Evolutionary conservation across 2,113 vertebrate species (phyloP).

Genomic region (Polypterus bichir): DNA sequence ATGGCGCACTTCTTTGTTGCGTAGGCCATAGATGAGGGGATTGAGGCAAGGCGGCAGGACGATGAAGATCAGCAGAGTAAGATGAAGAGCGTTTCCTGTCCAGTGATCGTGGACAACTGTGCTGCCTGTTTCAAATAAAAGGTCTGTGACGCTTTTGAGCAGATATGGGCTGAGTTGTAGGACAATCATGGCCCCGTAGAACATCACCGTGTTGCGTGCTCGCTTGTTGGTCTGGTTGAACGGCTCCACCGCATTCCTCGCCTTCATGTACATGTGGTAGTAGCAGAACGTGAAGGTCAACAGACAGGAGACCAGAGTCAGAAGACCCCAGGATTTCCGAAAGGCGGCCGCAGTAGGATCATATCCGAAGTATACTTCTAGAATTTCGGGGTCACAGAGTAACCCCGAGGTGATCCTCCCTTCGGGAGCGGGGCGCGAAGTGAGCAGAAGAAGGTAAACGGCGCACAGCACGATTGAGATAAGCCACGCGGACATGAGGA

Average conservation of each 20-base stretch:
- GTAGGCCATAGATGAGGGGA: constrained; percentile 34
- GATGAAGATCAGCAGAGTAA: constrained; percentile 25
- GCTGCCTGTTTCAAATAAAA: constrained; percentile 26
- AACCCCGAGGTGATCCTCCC: constrained; percentile 18
- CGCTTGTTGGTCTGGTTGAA: constrained; percentile 30
- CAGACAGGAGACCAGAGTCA: constrained; percentile 24
- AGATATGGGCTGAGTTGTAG: constrained; percentile 36
- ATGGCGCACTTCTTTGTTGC: constrained; percentile 27
- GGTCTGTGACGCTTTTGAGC: constrained; percentile 27
- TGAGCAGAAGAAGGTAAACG: constrained; percentile 19
- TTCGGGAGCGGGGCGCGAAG: background rate
- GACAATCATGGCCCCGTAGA: constrained; percentile 38
- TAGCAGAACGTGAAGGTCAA: constrained; percentile 29
- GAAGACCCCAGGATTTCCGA: constrained; percentile 16
- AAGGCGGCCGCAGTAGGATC: constrained; percentile 22
- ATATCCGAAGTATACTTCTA: constrained; percentile 35
- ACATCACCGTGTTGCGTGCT: constrained; percentile 35
- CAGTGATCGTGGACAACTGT: background rate
- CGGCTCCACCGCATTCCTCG: constrained; percentile 27
- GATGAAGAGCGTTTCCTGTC: constrained; percentile 19
- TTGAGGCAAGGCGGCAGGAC: constrained; percentile 37
- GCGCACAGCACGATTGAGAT: constrained; percentile 12
- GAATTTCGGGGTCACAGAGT: constrained; percentile 34
- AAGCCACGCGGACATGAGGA: constrained; percentile 25
- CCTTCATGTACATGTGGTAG: constrained; percentile 30